Percentiles rank a stretch among this genome's conserved stretches.
phyloP scores from a whole-genome alignment of 2,113 vertebrate genomes.

The Sylvia atricapilla region DNA sequence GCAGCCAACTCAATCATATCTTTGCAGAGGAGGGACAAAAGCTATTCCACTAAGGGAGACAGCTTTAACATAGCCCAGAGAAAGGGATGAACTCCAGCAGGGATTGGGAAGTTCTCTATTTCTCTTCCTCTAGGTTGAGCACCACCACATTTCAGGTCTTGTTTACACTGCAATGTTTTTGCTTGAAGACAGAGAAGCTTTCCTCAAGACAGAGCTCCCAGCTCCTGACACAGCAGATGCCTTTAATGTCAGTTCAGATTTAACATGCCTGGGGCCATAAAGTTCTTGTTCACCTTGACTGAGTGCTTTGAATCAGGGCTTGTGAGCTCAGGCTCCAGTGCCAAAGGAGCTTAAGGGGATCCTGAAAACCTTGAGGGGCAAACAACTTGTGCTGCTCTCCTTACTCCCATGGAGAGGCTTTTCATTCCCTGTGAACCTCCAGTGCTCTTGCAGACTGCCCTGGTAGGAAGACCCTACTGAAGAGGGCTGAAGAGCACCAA shows the following conservation, averaged over 20 bases:
- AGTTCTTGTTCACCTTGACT: neutral
- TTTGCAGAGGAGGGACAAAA: neutral
- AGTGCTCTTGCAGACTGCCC: neutral
- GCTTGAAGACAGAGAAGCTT: neutral
- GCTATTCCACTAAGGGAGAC: neutral
- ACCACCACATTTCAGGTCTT: neutral
- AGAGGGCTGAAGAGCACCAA: neutral
- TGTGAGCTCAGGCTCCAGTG: neutral
- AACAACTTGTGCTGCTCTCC: neutral
- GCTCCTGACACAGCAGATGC: neutral
- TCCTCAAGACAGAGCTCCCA: neutral
- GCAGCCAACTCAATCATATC: neutral
- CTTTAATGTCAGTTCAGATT: slow-evolving; percentile 23
- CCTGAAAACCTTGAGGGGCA: neutral
- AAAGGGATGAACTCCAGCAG: neutral
- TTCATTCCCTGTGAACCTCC: neutral
- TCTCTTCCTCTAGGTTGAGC: neutral
- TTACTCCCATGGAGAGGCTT: neutral
- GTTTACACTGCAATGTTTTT: neutral
- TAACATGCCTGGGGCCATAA: neutral
- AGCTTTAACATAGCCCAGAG: neutral
- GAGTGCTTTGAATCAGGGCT: slow-evolving; percentile 1
- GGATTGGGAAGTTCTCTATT: neutral
- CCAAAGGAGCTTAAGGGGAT: slow-evolving; percentile 1
- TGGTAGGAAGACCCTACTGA: neutral